These are phyloP conservation scores for Lasioglossum baleicum DNA, from an alignment of 1,140 invertebrate species.

Conservation along the genomic window DNA sequence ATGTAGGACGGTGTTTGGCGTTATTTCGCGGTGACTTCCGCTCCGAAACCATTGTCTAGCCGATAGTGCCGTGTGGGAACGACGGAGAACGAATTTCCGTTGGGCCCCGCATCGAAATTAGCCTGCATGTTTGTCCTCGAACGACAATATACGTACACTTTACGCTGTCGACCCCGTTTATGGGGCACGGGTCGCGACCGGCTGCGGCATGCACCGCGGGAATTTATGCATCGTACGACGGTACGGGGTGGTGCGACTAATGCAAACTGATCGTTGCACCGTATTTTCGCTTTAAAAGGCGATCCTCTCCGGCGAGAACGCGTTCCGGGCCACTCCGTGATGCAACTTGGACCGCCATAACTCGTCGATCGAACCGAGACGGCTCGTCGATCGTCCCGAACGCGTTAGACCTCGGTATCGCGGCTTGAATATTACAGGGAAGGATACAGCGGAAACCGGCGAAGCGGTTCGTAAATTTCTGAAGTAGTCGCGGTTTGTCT, in stretches of 20 bases:
- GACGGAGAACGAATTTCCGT: neutral
- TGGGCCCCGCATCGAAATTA: conserved; percentile 2
- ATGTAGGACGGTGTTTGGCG: too few relatives aligned
- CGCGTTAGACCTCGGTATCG: conserved; percentile 6
- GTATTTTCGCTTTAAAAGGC: conserved; percentile 60
- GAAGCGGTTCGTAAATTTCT: neutral
- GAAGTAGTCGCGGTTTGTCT: neutral
- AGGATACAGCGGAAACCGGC: neutral
- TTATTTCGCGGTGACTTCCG: neutral
- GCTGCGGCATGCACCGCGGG: neutral
- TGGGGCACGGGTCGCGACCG: neutral
- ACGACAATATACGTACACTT: neutral
- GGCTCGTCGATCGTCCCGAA: neutral
- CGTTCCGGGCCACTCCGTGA: conserved; percentile 38
- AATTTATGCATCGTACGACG: conserved; percentile 50
- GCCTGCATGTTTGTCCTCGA: neutral
- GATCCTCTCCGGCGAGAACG: conserved; percentile 17
- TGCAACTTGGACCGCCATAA: conserved; percentile 34
- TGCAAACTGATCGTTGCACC: conserved; percentile 54
- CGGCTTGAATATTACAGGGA: neutral
- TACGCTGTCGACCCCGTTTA: conserved; percentile 37
- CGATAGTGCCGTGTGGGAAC: neutral
- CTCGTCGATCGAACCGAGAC: conserved; percentile 10
- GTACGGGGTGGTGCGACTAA: conserved; percentile 32
- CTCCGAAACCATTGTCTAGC: neutral